These are phyloP conservation scores for Biston stratarius DNA, from an alignment of 2,888 invertebrate genomes.

Conservation along the genomic window DNA sequence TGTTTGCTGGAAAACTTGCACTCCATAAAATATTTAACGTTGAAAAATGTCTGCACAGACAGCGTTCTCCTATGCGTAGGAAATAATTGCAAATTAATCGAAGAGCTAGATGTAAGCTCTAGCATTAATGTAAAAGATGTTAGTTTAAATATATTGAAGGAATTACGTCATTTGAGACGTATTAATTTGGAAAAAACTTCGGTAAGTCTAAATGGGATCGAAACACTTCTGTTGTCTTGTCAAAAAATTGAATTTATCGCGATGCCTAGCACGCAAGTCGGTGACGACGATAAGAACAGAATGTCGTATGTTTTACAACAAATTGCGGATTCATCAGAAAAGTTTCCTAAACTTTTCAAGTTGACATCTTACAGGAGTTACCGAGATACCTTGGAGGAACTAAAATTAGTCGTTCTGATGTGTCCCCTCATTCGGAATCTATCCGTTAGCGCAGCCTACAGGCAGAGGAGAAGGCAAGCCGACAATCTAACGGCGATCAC, in stretches of 20 bases:
- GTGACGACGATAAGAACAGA: neutral
- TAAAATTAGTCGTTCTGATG: constrained; percentile 89
- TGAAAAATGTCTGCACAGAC: constrained; percentile 92
- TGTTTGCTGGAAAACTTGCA: constrained; percentile 87
- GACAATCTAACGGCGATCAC: constrained; percentile 84
- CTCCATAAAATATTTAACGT: constrained; percentile 87
- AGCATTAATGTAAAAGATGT: constrained; percentile 88
- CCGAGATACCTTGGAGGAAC: constrained; percentile 87
- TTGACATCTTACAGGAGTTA: constrained; percentile 87
- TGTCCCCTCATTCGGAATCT: constrained; percentile 88
- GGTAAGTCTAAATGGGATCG: constrained; percentile 87
- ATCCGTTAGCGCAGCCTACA: constrained; percentile 56
- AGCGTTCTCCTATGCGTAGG: constrained; percentile 87
- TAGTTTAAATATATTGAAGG: constrained; percentile 86
- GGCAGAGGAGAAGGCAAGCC: neutral
- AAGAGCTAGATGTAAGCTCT: constrained; percentile 88
- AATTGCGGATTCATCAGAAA: constrained; percentile 52
- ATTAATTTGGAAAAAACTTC: constrained; percentile 89
- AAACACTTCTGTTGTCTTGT: constrained; percentile 87
- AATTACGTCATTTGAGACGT: constrained; percentile 85
- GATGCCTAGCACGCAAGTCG: constrained; percentile 54
- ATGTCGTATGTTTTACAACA: constrained; percentile 76
- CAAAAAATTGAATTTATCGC: constrained; percentile 89
- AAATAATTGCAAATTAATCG: constrained; percentile 84
- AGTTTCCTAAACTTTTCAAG: constrained; percentile 63